Percentiles rank a stretch among this genome's conserved stretches.
These are phyloP conservation scores for Myripristis murdjan DNA, from an alignment of 2,797 vertebrate species.

Conservation along the genomic window DNA sequence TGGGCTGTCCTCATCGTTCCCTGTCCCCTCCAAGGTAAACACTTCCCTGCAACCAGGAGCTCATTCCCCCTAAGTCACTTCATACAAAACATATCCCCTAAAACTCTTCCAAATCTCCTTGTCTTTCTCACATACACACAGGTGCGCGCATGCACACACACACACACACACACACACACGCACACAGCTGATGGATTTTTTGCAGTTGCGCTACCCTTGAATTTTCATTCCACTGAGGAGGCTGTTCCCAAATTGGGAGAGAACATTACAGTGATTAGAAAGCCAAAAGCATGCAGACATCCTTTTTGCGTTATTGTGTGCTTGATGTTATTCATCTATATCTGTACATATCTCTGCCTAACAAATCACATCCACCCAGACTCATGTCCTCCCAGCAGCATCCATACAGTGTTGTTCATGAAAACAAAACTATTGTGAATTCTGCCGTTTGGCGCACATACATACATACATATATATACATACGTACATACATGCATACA, in stretches of 20 bases:
- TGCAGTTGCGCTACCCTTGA: slow-evolving; percentile 7
- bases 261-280: slow-evolving; percentile 28
- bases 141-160: not conserved
- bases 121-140: not conserved
- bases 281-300: not conserved
- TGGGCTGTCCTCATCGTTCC: slow-evolving; percentile 40
- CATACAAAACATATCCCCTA: slow-evolving; percentile 9
- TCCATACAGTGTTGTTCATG: too few species aligned
- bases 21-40: slow-evolving; percentile 32
- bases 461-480: too few species aligned
- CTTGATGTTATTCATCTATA: not conserved
- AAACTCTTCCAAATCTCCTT: slow-evolving; percentile 1
- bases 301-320: not conserved
- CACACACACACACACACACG: not conserved
- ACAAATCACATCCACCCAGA: too few species aligned
- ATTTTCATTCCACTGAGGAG: slow-evolving; percentile 23
- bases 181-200: not conserved
- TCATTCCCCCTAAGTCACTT: slow-evolving; percentile 19
- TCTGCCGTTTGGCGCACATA: too few species aligned
- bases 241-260: slow-evolving; percentile 14
- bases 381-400: too few species aligned
- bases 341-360: too few species aligned
- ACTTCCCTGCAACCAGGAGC: slow-evolving; percentile 15
- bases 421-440: too few species aligned
- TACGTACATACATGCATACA: too few species aligned